Percentiles rank a stretch among this genome's conserved stretches.
Evolutionary conservation across 2,888 invertebrate species (phyloP).

Genomic region (Smittia sp.): DNA sequence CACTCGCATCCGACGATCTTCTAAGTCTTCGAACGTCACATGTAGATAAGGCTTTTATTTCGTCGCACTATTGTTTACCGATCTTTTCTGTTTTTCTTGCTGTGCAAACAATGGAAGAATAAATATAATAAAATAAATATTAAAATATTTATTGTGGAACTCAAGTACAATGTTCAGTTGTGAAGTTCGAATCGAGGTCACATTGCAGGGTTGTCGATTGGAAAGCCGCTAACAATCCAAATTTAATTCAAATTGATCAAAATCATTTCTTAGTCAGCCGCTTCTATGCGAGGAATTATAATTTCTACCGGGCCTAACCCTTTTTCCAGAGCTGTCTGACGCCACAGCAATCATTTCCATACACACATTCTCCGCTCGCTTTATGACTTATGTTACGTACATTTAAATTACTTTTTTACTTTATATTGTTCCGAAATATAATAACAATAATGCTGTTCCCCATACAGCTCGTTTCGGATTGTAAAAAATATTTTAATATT

Average conservation of each 20-base stretch:
- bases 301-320: constrained; percentile 28
- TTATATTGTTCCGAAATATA: constrained; percentile 43
- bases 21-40: neutral
- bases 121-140: constrained; percentile 40
- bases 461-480: neutral
- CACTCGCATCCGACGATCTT: no score
- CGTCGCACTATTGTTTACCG: no score
- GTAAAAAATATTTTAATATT: constrained; percentile 36
- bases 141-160: constrained; percentile 35
- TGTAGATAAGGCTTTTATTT: neutral
- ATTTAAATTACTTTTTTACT: constrained; percentile 45
- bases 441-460: constrained; percentile 37
- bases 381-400: constrained; percentile 44
- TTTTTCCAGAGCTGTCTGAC: constrained; percentile 31
- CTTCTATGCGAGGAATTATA: neutral
- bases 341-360: constrained; percentile 41
- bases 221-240: neutral
- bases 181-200: constrained; percentile 20
- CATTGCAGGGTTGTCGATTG: neutral
- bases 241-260: neutral
- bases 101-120: constrained; percentile 33
- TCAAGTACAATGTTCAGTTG: constrained; percentile 24
- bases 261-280: neutral
- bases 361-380: constrained; percentile 43
- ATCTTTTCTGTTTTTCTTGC: constrained; percentile 20